Conservation (phyloP, 2,797 vertebrate genomes). For the Astyanax mexicanus region DNA sequence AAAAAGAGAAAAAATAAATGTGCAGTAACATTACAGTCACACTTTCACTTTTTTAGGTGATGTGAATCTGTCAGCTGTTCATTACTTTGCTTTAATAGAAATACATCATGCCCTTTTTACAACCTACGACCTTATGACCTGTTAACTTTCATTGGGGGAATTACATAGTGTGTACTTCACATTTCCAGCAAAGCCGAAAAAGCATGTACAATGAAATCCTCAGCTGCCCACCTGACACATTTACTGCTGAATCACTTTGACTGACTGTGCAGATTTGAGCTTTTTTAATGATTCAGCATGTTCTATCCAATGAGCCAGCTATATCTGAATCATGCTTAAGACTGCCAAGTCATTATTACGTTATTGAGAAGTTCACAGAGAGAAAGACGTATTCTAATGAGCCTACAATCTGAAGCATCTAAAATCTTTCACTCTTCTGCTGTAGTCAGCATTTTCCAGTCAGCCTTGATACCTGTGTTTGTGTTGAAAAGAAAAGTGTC, state of each 20-base stretch:
- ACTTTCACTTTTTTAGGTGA: no score
- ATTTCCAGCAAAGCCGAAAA: slow-evolving; percentile 7
- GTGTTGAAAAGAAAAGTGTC: slow-evolving; percentile 1
- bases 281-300: slow-evolving; percentile 44
- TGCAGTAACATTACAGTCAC: no score
- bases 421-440: neutral
- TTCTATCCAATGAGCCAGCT: slow-evolving; percentile 27
- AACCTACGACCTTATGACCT: no score
- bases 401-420: no score
- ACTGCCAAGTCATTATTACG: slow-evolving; percentile 45
- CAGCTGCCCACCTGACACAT: neutral
- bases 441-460: neutral
- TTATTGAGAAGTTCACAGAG: slow-evolving; percentile 15
- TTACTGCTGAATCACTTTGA: slow-evolving; percentile 49
- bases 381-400: neutral
- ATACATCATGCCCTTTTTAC: no score
- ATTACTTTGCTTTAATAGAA: no score
- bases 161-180: slow-evolving; percentile 20
- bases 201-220: neutral
- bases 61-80: no score
- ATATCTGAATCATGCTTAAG: neutral
- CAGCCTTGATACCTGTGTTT: neutral
- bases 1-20: no score
- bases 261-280: neutral
- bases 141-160: neutral